A percentile compares a stretch with the other conserved stretches of the same genome.
These are phyloP conservation scores for Dusona sp. DNA, from an alignment of 2,888 invertebrate species.

Conservation along the genomic window DNA sequence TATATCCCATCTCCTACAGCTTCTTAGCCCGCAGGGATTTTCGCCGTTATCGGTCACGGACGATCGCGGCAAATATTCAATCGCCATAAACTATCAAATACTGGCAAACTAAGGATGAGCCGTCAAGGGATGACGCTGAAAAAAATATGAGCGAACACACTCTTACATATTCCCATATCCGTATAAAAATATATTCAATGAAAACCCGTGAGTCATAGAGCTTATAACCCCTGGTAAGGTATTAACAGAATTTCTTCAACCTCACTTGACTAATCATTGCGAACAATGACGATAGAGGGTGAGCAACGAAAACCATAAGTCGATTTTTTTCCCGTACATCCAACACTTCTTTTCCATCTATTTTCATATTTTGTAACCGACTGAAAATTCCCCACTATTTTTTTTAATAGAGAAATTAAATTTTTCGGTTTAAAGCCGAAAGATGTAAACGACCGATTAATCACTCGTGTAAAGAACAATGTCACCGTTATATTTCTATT, in stretches of 20 bases:
- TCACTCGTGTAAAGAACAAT: not conserved
- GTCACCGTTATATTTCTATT: not conserved
- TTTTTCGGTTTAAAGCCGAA: not conserved
- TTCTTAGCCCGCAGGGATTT: conserved; percentile 54
- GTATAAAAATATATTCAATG: conserved; percentile 33
- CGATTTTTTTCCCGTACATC: not conserved
- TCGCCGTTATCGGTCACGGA: conserved; percentile 65
- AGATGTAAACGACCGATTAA: not conserved
- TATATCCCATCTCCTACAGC: conserved; percentile 12
- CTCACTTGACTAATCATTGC: conserved; percentile 36
- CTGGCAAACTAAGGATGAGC: conserved; percentile 23
- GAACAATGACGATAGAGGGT: conserved; percentile 6
- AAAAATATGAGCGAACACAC: conserved; percentile 41
- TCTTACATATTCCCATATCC: not conserved
- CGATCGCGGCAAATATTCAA: conserved; percentile 66
- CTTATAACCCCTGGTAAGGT: conserved; percentile 3
- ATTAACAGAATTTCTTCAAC: conserved; percentile 34
- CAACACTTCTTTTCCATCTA: not conserved
- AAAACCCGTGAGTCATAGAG: conserved; percentile 47
- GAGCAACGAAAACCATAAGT: not conserved
- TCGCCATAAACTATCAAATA: conserved; percentile 60
- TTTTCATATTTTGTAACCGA: not conserved
- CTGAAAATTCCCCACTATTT: too few relatives aligned
- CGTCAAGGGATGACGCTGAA: conserved; percentile 39
- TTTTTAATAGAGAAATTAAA: too few relatives aligned